Evolutionary conservation across 2,797 vertebrate genomes (phyloP).

Genomic region (Notoglanidium macrostoma): DNA sequence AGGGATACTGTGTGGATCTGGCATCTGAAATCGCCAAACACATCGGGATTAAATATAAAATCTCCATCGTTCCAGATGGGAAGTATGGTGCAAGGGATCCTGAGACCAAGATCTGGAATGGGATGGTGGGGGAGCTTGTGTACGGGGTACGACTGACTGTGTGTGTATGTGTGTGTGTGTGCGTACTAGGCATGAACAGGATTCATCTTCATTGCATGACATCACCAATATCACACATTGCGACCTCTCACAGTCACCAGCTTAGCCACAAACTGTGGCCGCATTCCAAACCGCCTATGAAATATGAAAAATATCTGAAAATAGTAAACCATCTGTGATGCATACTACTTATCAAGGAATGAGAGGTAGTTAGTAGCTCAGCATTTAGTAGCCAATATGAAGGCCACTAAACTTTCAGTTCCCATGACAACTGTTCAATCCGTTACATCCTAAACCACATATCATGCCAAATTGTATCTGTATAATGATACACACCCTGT

Average conservation of each 20-base stretch:
- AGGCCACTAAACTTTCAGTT: no score
- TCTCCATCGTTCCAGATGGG: conserved; percentile 96
- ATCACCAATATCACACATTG: background rate
- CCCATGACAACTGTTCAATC: background rate
- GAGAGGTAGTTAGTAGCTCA: background rate
- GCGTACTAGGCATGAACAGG: background rate
- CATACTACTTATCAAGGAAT: background rate
- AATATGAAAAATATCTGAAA: background rate
- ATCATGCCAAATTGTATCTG: background rate
- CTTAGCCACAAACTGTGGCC: background rate
- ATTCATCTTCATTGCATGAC: background rate
- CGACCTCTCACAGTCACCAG: background rate
- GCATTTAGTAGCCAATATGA: background rate
- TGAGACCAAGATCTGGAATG: conserved; percentile 99
- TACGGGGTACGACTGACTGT: conserved; percentile 89
- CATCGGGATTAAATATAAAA: conserved; percentile 99
- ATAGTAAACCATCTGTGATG: background rate
- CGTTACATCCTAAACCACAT: background rate
- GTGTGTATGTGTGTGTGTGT: conserved; percentile 1
- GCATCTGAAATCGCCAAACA: conserved; percentile 98
- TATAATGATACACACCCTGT: background rate
- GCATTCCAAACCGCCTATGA: background rate
- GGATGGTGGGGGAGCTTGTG: conserved; percentile 99
- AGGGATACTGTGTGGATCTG: conserved; percentile 99
- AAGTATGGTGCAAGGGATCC: conserved; percentile 98